Conservation (phyloP, 2,888 invertebrate species). For the Crossocerus cetratus region DNA sequence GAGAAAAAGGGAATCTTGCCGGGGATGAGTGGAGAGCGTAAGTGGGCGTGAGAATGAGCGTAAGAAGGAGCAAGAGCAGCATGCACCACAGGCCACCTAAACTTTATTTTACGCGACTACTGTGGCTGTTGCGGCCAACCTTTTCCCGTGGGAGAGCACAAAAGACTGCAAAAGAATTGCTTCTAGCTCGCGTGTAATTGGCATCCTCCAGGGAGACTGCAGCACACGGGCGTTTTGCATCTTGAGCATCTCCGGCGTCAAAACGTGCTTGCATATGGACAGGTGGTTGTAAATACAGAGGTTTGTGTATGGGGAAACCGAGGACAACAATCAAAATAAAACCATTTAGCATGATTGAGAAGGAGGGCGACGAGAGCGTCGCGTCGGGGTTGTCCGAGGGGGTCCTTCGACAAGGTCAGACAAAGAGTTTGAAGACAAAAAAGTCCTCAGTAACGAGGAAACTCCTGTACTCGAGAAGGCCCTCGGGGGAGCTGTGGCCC, state of each 20-base stretch:
- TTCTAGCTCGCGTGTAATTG: slow-evolving; percentile 35
- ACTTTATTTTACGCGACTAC: slow-evolving; percentile 37
- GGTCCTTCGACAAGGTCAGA: slow-evolving; percentile 10
- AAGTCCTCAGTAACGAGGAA: slow-evolving; percentile 15
- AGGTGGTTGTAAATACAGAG: not conserved
- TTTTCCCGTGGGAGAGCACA: slow-evolving; percentile 21
- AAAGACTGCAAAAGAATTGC: slow-evolving; percentile 26
- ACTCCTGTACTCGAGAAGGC: slow-evolving; percentile 1
- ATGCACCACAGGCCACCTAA: not conserved
- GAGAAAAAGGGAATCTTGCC: not conserved
- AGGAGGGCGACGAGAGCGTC: not conserved
- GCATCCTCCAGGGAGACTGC: slow-evolving; percentile 28
- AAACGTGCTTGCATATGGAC: not conserved
- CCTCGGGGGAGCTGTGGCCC: not conserved
- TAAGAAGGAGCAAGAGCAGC: not conserved
- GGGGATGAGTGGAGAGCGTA: not conserved
- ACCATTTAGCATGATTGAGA: not conserved
- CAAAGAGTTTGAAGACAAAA: not conserved
- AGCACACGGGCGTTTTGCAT: not conserved
- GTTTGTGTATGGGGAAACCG: not conserved
- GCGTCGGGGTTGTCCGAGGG: not conserved
- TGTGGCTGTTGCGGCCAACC: slow-evolving; percentile 14
- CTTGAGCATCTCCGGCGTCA: not conserved
- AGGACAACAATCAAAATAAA: not conserved
- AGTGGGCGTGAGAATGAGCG: not conserved